Evolutionary conservation across 2,113 vertebrate species (phyloP), one percentile per base, ranked within the genome.

Genomic region (Pterocles gutturalis): DNA sequence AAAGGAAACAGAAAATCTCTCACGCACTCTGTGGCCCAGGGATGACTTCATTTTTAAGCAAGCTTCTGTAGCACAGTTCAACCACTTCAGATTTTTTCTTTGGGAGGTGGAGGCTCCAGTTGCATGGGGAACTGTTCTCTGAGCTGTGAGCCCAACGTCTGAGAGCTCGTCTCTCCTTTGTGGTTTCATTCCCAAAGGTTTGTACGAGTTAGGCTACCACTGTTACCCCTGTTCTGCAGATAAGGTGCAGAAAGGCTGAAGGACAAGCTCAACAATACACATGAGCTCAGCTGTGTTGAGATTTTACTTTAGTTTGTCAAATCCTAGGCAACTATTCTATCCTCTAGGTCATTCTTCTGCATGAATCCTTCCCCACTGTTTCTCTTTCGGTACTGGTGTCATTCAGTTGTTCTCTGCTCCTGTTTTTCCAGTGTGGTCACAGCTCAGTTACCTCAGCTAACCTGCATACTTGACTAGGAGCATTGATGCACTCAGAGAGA

Each of bases 381-480:
- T 19, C 26, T 51, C 53, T 62, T 62, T 83, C 78, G 41, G 15
- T 87, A 55, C 29, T 22, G 8, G 10, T 75, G 46, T 87, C 54
- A 36, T 41, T 86, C 48, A 61, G 24, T 83, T 89, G 36, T 43
- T 62, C 60, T 61, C 45, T 71, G 43, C 54, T 93, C 31, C 43
- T 0, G 0, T 77, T 91, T 78, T 57, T 75, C 69, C 55, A 22
- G 31, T 0, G 0, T 82, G 33, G 66, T 87, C 84, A 70, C 81
- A 93, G 72, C 65, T 89, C 46, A 25, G 69, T 89, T 87, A 53
- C 60, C 53, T 96, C 64, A 31, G 58, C 81, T 81, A 58, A 65
- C 60, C 70, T 0, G 0, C n/a, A 62, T 82, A 29, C 43, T 66
- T 77, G 69, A n/a, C 64, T 60, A 33, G 65, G 36, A 94, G 53